Conservation (phyloP, 2,113 vertebrate species). For the Argyrosomus japonicus region DNA sequence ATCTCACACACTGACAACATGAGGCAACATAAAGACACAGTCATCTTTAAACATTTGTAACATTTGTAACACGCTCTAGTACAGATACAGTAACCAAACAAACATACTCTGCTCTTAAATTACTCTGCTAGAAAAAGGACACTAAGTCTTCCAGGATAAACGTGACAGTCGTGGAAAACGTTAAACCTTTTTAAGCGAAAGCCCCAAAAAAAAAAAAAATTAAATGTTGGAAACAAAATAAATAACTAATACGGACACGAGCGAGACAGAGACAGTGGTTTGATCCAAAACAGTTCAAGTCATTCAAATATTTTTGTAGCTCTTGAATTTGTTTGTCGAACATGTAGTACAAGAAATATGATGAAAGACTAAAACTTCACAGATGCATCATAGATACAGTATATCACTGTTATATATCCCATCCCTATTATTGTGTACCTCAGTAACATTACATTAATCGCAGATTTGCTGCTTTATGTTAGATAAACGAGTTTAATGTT, state of each 20-base stretch:
- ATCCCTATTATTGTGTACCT: neutral
- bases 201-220: neutral
- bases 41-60: conserved; percentile 24
- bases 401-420: neutral
- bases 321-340: conserved; percentile 16
- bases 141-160: conserved; percentile 29
- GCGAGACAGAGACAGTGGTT: conserved; percentile 84
- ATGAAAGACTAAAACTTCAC: conserved; percentile 13
- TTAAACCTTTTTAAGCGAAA: conserved; percentile 21
- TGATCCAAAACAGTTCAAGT: conserved; percentile 84
- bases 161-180: conserved; percentile 34
- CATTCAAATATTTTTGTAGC: conserved; percentile 64
- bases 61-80: conserved; percentile 29
- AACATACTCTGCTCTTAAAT: conserved; percentile 57
- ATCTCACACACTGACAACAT: conserved; percentile 44
- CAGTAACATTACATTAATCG: neutral
- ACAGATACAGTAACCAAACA: conserved; percentile 35
- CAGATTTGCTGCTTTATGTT: neutral
- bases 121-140: conserved; percentile 50
- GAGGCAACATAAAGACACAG: conserved; percentile 19
- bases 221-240: conserved; percentile 70
- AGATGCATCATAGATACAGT: conserved; percentile 13
- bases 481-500: neutral
- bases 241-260: conserved; percentile 73
- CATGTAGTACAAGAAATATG: neutral